These are phyloP conservation scores for Siniperca chuatsi DNA, from an alignment of 2,113 vertebrate species.

Conservation along the genomic window DNA sequence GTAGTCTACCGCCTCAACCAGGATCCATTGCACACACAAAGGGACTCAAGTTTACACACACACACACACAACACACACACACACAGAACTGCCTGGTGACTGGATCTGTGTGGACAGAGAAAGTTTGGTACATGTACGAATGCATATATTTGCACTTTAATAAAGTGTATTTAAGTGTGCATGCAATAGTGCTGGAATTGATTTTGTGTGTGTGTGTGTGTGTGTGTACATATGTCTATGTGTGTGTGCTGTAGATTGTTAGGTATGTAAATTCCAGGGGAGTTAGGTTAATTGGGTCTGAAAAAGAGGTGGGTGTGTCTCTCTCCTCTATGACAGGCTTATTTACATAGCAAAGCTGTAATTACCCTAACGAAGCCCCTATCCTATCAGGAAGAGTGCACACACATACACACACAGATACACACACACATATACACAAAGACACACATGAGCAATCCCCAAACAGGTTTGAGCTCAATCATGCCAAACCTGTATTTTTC, in stretches of 20 bases:
- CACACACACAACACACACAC: constrained; percentile 19
- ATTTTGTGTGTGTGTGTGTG: constrained; percentile 23
- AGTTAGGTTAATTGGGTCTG: constrained; percentile 85
- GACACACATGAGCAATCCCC: constrained; percentile 58
- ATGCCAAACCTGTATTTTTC: constrained; percentile 81
- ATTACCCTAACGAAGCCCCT: constrained; percentile 84
- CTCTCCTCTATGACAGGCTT: constrained; percentile 79
- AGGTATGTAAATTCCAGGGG: constrained; percentile 79
- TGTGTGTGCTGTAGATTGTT: constrained; percentile 65
- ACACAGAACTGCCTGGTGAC: background rate
- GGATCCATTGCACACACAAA: constrained; percentile 39
- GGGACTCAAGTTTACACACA: constrained; percentile 19
- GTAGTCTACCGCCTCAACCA: constrained; percentile 40
- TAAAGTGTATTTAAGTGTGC: constrained; percentile 37
- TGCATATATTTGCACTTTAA: constrained; percentile 23
- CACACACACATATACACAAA: constrained; percentile 23
- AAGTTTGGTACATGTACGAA: constrained; percentile 32
- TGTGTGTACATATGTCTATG: background rate
- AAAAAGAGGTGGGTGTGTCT: constrained; percentile 83
- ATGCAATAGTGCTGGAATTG: constrained; percentile 16
- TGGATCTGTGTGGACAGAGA: constrained; percentile 12
- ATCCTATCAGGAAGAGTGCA: constrained; percentile 63
- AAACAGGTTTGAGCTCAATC: constrained; percentile 78
- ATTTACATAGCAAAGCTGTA: constrained; percentile 85
- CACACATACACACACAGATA: background rate